These are phyloP conservation scores for Trichechus manatus DNA, from an alignment of 2,113 vertebrate genomes.

Conservation along the genomic window DNA sequence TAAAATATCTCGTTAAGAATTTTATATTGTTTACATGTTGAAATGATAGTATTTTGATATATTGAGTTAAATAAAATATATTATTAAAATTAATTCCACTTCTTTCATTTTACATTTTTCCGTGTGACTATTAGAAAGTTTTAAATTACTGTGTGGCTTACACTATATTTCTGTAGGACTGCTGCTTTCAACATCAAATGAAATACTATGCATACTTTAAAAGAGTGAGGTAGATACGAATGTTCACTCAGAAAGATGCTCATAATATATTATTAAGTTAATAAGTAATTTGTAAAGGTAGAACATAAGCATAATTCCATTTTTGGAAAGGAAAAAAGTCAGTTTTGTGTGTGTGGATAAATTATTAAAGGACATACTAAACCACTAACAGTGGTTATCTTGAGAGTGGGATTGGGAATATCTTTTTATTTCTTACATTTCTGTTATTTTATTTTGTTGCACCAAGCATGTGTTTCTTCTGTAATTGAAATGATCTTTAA, in stretches of 20 bases:
- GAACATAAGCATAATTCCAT: not conserved
- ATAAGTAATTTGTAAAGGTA: not conserved
- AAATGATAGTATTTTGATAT: not conserved
- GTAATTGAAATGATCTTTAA: not conserved
- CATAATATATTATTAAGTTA: not conserved
- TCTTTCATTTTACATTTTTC: not conserved
- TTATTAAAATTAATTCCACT: slow-evolving; percentile 7
- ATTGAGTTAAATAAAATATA: not conserved
- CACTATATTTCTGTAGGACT: not conserved
- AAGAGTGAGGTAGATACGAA: not conserved
- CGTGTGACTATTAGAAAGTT: not conserved
- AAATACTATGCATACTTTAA: not conserved
- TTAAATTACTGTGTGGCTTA: not conserved
- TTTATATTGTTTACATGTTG: not conserved
- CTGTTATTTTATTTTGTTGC: not conserved
- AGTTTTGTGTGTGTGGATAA: not conserved
- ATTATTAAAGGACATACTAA: not conserved
- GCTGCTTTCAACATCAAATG: not conserved
- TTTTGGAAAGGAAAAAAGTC: slow-evolving; percentile 5
- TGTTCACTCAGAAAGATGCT: not conserved
- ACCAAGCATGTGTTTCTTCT: not conserved
- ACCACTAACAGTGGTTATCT: not conserved
- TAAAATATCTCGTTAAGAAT: not conserved
- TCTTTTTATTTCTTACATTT: not conserved
- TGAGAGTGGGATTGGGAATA: not conserved